Base-by-base conservation (phyloP, 2,113 vertebrate species). In the Calidris pugnax region DNA sequence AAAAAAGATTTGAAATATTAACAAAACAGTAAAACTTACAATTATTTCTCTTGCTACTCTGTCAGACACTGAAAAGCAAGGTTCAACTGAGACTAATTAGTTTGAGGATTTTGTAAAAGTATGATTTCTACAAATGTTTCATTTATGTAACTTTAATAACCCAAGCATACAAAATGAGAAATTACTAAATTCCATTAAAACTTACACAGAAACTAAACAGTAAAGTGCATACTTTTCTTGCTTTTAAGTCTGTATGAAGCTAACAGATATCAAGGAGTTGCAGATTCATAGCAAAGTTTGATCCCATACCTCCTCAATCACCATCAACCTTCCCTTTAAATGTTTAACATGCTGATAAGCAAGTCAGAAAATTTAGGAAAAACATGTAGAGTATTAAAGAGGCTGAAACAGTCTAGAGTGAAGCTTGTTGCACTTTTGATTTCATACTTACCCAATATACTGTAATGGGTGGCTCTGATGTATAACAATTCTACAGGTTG, bases 381-480 rank as follows among this genome's bases (percentile, higher is more conserved):
- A 80, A 69, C 6, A 2, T 62, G 28, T 59, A 23, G 14, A 63
- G 3, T 37, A 57, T 22, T 51, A 57, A 47, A 66, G 27, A 68
- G 14, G 12, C 30, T 59, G 28, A 63, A 73, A 14, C 14, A 74
- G 12, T 27, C 15, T 11, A 30, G 5, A 64, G 17, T 74, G 50
- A 93, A 84, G 17, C 10, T 45, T 68, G 18, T 30, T 60, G 5
- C 4, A 62, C 12, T 76, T 91, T 37, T 67, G 8, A 20, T 93
- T 72, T 75, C n/a, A 56, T 69, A 95, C 99, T 98, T 95, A 99
- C 99, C 99, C 99, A 32, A 99, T 99, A 85, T 99, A 99, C 97
- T 99, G 99, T 97, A 99, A 98, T 3, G 99, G 99, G 97, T 99
- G 99, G 95, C 99, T 99, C 98, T 99, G 99, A 97, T 99, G 99